These are phyloP conservation scores for Sylvicola cinctus DNA, from an alignment of 2,888 invertebrate genomes.

Conservation along the genomic window DNA sequence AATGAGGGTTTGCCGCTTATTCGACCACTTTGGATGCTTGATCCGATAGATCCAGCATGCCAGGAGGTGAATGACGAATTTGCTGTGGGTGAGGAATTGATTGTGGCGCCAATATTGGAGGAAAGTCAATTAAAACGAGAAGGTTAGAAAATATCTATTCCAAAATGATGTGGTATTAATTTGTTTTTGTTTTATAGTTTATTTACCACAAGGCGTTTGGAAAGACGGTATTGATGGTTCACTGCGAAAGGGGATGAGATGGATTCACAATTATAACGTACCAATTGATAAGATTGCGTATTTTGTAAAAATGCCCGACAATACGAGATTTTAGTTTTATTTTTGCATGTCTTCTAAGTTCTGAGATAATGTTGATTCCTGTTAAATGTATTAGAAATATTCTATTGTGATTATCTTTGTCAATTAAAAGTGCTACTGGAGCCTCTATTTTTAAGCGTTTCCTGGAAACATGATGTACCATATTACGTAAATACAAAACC, in stretches of 20 bases:
- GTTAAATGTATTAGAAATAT: too few relatives aligned
- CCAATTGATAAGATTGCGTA: conserved; percentile 61
- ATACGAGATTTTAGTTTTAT: conserved; percentile 43
- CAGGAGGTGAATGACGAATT: conserved; percentile 67
- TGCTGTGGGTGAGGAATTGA: conserved; percentile 70
- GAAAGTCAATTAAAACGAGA: conserved; percentile 49
- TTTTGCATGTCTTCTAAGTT: not conserved
- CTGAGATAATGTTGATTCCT: too few relatives aligned
- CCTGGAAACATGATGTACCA: too few relatives aligned
- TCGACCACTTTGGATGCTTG: conserved; percentile 77
- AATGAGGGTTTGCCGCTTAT: conserved; percentile 69
- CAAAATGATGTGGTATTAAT: not conserved
- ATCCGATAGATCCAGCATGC: conserved; percentile 57
- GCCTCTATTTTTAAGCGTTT: too few relatives aligned
- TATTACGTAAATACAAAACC: too few relatives aligned
- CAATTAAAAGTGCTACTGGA: too few relatives aligned
- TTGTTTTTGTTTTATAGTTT: conserved; percentile 31
- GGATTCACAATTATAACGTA: conserved; percentile 76
- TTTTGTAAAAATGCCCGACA: conserved; percentile 67
- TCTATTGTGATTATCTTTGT: too few relatives aligned
- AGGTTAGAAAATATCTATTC: conserved; percentile 20
- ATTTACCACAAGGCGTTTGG: conserved; percentile 83
- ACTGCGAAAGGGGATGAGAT: conserved; percentile 66
- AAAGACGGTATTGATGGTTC: conserved; percentile 77
- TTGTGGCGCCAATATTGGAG: conserved; percentile 71